Conservation (phyloP, 2,797 vertebrate genomes). For the Monodelphis domestica region DNA sequence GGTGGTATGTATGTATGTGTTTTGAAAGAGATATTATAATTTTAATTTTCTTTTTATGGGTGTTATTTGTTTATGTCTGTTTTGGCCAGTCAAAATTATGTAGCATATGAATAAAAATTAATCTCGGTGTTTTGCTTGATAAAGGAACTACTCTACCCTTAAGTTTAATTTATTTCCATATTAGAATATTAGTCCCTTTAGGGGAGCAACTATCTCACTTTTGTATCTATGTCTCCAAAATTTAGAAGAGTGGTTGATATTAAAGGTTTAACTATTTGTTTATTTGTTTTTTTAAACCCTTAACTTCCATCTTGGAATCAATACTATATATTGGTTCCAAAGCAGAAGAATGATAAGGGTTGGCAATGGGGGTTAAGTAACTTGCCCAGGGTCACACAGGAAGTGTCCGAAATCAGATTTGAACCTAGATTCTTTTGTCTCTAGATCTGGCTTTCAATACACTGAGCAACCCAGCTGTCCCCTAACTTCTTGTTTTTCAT, state of each 20-base stretch:
- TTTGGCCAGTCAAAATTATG: neutral
- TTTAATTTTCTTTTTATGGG: slow-evolving; percentile 22
- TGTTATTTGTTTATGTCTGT: neutral
- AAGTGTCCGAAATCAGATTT: too few relatives aligned
- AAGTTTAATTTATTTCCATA: neutral
- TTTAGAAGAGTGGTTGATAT: neutral
- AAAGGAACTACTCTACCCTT: neutral
- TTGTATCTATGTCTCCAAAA: neutral
- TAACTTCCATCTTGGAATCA: too few relatives aligned
- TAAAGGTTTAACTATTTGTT: neutral
- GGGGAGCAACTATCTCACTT: neutral
- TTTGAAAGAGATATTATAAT: slow-evolving; percentile 15
- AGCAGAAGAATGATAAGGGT: too few relatives aligned
- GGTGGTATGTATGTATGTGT: neutral
- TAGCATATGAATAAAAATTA: neutral
- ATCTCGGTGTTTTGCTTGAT: neutral
- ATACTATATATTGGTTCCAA: too few relatives aligned
- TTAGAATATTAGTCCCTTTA: neutral
- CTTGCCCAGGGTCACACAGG: too few relatives aligned
- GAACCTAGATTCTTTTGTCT: too few relatives aligned
- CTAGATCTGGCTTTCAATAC: too few relatives aligned
- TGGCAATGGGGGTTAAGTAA: too few relatives aligned
- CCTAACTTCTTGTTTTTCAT: neutral
- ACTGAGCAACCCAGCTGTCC: too few relatives aligned
- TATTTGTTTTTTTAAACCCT: too few relatives aligned